phyloP scores from a whole-genome alignment of 2,888 invertebrate genomes.

The Agrotis exclamationis region DNA sequence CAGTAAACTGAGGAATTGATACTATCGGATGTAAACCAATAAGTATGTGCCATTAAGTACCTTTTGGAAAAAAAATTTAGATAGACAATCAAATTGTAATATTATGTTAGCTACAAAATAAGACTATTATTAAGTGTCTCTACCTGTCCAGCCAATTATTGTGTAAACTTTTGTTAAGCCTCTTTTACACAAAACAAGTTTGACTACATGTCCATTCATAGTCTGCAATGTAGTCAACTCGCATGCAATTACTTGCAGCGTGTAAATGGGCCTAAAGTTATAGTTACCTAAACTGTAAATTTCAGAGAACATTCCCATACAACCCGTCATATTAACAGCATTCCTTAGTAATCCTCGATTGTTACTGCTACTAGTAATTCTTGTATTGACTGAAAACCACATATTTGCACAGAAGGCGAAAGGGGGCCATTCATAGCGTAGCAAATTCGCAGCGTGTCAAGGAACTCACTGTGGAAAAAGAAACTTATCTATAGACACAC shows the following conservation, averaged over 20 bases:
- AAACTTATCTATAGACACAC: constrained; percentile 50
- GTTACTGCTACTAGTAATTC: constrained; percentile 18
- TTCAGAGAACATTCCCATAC: neutral
- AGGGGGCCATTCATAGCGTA: constrained; percentile 22
- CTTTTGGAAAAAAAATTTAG: no score
- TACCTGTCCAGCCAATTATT: no score
- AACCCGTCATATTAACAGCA: constrained; percentile 13
- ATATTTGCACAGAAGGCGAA: constrained; percentile 26
- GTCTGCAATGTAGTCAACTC: no score
- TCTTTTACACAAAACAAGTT: no score
- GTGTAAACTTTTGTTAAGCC: no score
- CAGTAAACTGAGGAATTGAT: neutral
- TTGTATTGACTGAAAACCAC: constrained; percentile 12
- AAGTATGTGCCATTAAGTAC: neutral
- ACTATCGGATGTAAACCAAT: neutral
- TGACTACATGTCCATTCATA: no score
- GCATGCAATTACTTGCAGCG: no score
- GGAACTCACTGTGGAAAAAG: constrained; percentile 37
- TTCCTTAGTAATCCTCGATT: constrained; percentile 12
- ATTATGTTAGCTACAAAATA: no score
- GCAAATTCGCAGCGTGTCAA: constrained; percentile 47
- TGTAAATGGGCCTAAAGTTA: no score
- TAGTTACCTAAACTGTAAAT: neutral
- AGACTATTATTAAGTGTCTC: neutral
- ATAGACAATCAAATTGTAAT: no score